phyloP scores from a whole-genome alignment of 2,797 vertebrate genomes.

The Schizopygopsis malacanthus region DNA sequence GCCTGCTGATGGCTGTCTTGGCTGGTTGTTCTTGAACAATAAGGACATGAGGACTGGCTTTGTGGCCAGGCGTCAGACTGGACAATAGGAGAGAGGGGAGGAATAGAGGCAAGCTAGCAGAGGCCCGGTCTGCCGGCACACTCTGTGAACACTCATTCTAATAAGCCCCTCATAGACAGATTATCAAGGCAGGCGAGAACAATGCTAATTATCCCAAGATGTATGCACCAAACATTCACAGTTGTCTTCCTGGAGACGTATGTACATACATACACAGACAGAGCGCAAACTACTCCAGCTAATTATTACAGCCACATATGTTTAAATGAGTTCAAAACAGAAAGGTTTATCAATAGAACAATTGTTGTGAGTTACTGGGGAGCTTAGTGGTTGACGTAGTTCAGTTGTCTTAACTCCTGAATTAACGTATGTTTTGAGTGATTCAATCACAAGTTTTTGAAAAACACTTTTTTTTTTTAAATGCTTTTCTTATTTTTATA shows the following conservation, averaged over 20 bases:
- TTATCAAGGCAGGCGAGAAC: slow-evolving; percentile 55
- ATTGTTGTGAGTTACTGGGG: not conserved
- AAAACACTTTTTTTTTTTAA: not conserved
- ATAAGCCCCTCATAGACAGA: slow-evolving; percentile 56
- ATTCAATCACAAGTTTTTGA: not conserved
- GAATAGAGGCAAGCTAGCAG: slow-evolving; percentile 47
- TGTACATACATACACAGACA: slow-evolving; percentile 1
- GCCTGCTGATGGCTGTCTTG: slow-evolving; percentile 64
- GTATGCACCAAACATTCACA: slow-evolving; percentile 53
- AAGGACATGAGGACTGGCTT: slow-evolving; percentile 61
- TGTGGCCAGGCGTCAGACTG: slow-evolving; percentile 57
- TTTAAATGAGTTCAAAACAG: too few relatives aligned
- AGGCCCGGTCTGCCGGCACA: slow-evolving; percentile 50
- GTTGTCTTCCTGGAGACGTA: slow-evolving; percentile 47
- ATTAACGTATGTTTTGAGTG: not conserved
- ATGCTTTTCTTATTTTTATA: not conserved
- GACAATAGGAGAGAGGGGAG: slow-evolving; percentile 54
- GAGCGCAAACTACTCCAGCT: not conserved
- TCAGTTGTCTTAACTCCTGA: not conserved
- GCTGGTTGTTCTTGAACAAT: slow-evolving; percentile 62
- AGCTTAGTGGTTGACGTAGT: not conserved
- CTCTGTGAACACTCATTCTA: slow-evolving; percentile 56
- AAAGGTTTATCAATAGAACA: not conserved
- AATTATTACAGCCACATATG: slow-evolving; percentile 26
- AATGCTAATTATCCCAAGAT: slow-evolving; percentile 61